Conservation (phyloP, 2,888 invertebrate genomes). For the Dolichopus griseipennis region DNA sequence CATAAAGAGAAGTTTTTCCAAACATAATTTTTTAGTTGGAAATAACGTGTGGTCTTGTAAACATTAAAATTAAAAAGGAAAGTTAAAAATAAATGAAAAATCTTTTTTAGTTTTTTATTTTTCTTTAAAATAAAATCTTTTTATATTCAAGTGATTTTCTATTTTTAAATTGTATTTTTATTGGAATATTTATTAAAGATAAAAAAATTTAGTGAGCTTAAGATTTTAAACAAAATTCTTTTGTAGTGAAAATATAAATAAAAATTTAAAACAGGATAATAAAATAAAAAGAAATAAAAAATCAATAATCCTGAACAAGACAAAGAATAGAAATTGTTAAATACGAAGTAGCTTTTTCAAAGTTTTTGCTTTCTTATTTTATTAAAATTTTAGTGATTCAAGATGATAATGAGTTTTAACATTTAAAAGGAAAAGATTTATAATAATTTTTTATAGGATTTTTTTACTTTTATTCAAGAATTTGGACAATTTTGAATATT, state of each 20-base stretch:
- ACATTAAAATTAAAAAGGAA: neutral
- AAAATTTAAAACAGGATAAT: neutral
- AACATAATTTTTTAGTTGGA: neutral
- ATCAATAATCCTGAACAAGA: neutral
- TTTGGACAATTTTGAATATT: too few species aligned
- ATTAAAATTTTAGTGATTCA: neutral
- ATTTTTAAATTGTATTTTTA: neutral
- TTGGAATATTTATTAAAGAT: neutral
- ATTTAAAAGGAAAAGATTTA: neutral
- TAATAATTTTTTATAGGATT: neutral
- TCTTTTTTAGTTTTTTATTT: too few species aligned
- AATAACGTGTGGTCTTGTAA: conserved; percentile 1
- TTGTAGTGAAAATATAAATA: neutral
- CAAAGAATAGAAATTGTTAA: neutral
- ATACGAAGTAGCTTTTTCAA: neutral
- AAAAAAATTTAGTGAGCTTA: neutral
- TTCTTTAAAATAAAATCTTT: too few species aligned
- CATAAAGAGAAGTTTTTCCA: neutral
- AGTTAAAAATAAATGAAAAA: too few species aligned
- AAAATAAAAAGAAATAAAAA: neutral
- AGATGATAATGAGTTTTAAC: neutral
- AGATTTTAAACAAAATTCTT: neutral
- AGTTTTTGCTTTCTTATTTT: too few species aligned
- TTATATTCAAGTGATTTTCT: neutral
- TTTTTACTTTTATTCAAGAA: neutral